These are phyloP conservation scores for Diaprepes abbreviatus DNA, from an alignment of 2,888 invertebrate genomes.

Conservation along the genomic window DNA sequence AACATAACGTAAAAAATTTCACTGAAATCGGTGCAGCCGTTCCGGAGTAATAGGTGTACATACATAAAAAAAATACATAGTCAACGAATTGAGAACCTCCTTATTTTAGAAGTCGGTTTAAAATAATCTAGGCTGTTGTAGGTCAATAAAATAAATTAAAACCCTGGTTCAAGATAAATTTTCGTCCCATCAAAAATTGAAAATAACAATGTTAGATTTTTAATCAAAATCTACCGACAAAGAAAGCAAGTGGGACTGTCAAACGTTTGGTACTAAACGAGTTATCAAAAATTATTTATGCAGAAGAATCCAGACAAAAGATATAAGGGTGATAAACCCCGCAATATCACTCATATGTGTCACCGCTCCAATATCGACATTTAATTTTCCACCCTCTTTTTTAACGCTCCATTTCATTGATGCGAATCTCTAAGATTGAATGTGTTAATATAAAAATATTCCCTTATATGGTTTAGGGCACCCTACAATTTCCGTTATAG, in stretches of 20 bases:
- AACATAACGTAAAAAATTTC: no score
- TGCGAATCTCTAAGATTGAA: constrained; percentile 15
- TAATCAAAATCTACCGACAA: no score
- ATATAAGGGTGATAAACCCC: constrained; percentile 5
- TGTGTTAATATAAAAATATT: neutral
- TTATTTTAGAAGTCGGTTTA: no score
- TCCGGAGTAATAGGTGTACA: no score
- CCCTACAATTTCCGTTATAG: neutral
- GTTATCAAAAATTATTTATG: neutral
- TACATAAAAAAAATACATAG: no score
- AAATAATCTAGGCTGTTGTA: no score
- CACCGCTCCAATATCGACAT: neutral
- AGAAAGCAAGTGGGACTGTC: neutral
- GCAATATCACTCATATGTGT: constrained; percentile 3
- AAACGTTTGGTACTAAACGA: neutral
- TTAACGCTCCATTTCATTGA: constrained; percentile 15
- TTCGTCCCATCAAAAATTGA: no score
- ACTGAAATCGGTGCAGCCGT: no score
- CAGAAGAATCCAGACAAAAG: neutral
- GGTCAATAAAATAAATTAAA: no score
- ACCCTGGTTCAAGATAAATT: no score
- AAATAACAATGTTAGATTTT: no score
- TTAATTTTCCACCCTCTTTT: constrained; percentile 11
- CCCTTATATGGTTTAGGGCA: neutral
- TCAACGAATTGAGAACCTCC: no score